Evolutionary conservation across 2,797 vertebrate genomes (phyloP).

Genomic region (Euthynnus affinis): DNA sequence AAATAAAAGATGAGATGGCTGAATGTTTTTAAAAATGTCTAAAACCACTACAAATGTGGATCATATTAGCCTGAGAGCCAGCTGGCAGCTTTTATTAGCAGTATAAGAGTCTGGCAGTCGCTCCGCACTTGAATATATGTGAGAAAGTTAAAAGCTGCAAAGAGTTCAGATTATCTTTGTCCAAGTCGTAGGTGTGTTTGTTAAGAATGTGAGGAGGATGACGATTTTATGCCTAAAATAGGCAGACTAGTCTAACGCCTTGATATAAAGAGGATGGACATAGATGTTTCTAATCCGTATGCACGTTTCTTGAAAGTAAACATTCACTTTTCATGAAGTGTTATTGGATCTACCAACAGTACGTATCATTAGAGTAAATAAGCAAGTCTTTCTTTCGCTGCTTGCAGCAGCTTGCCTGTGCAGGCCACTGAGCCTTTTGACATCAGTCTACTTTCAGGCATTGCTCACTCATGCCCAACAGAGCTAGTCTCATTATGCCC

Average conservation of each 20-base stretch:
- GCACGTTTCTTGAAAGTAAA: too few species aligned
- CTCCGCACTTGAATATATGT: neutral
- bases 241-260: neutral
- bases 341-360: conserved; percentile 10
- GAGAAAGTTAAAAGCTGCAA: neutral
- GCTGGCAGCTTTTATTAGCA: neutral
- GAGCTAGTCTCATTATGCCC: conserved; percentile 46
- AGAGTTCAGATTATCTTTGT: neutral
- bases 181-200: neutral
- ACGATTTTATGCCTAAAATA: neutral
- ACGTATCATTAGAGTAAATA: neutral
- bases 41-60: neutral
- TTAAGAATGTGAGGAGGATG: neutral
- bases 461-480: conserved; percentile 56
- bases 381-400: neutral
- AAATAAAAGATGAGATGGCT: neutral
- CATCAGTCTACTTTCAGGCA: conserved; percentile 41
- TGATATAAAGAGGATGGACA: neutral
- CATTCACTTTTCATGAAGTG: neutral
- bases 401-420: conserved; percentile 31
- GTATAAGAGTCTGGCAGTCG: neutral
- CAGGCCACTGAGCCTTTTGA: conserved; percentile 39
- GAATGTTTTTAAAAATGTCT: neutral
- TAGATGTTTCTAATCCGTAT: neutral
- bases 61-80: conserved; percentile 14